These are phyloP conservation scores for Artibeus lituratus DNA, from an alignment of 2,797 vertebrate species.

Conservation along the genomic window DNA sequence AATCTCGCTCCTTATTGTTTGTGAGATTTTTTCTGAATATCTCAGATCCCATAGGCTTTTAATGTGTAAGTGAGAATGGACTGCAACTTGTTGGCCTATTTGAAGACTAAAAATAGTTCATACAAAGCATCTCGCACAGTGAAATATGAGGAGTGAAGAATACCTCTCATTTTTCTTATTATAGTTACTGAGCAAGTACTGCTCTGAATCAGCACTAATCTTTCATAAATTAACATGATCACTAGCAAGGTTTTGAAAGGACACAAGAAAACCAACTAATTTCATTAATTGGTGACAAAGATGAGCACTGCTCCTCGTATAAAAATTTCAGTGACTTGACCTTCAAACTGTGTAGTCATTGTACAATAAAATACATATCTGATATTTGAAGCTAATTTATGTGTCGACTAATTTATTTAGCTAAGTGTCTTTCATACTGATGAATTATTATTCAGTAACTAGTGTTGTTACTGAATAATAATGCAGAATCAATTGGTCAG, in stretches of 20 bases:
- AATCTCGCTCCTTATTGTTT: not conserved
- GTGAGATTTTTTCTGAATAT: not conserved
- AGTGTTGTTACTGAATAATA: not conserved
- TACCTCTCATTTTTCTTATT: not conserved
- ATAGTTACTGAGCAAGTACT: not conserved
- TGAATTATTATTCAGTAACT: not conserved
- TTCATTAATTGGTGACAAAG: conserved; percentile 35
- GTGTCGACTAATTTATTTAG: not conserved
- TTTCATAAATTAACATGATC: conserved; percentile 21
- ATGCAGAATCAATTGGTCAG: not conserved
- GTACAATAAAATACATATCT: conserved; percentile 2
- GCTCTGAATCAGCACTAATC: not conserved
- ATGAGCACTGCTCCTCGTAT: not conserved
- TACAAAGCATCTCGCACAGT: not conserved
- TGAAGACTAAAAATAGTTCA: not conserved
- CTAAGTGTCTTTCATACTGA: not conserved
- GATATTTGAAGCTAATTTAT: not conserved
- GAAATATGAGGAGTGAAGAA: not conserved
- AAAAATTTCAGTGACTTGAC: not conserved
- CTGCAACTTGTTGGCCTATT: not conserved
- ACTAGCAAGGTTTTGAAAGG: not conserved
- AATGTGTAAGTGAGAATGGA: not conserved
- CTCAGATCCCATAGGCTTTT: not conserved
- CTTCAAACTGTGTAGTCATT: not conserved
- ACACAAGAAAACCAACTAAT: conserved; percentile 18